phyloP scores from a whole-genome alignment of 2,113 vertebrate genomes.

The Octodon degus region DNA sequence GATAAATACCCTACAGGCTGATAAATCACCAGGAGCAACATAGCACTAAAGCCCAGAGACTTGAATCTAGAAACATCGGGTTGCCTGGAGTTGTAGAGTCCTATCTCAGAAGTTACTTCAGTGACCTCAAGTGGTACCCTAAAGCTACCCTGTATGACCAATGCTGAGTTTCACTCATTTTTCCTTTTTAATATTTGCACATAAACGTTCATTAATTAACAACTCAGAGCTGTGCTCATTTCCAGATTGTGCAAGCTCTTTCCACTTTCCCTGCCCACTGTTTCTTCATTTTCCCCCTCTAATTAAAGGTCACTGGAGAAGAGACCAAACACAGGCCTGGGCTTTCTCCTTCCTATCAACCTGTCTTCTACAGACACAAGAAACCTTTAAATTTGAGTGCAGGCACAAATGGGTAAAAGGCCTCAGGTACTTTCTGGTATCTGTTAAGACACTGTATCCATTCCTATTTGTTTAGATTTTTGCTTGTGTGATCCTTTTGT shows the following conservation, averaged over 20 bases:
- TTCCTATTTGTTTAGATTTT: not conserved
- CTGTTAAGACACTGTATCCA: not conserved
- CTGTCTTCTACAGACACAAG: slow-evolving; percentile 16
- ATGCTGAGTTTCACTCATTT: slow-evolving; percentile 5
- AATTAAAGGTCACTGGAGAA: slow-evolving; percentile 17
- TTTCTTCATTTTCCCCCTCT: slow-evolving; percentile 34
- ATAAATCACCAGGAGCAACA: not conserved
- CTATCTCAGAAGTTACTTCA: not conserved
- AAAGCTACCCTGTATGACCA: not conserved
- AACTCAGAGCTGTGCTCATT: not conserved
- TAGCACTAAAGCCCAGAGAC: not conserved
- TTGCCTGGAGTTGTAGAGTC: not conserved
- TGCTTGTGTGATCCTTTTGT: not conserved
- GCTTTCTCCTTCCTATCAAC: slow-evolving; percentile 7
- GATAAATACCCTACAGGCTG: not conserved
- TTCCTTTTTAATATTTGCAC: slow-evolving; percentile 11
- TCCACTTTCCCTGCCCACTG: not conserved
- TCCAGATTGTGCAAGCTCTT: slow-evolving; percentile 8
- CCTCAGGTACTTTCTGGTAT: not conserved
- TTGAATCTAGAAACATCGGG: slow-evolving; percentile 19
- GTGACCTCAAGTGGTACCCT: not conserved
- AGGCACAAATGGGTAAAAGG: not conserved
- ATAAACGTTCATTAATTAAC: not conserved
- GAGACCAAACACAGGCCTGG: not conserved
- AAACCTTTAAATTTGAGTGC: slow-evolving; percentile 17